A percentile compares a stretch with the other conserved stretches of the same genome.
Conservation (phyloP, 1,140 invertebrate genomes). For the Drosophila prosaltans region DNA sequence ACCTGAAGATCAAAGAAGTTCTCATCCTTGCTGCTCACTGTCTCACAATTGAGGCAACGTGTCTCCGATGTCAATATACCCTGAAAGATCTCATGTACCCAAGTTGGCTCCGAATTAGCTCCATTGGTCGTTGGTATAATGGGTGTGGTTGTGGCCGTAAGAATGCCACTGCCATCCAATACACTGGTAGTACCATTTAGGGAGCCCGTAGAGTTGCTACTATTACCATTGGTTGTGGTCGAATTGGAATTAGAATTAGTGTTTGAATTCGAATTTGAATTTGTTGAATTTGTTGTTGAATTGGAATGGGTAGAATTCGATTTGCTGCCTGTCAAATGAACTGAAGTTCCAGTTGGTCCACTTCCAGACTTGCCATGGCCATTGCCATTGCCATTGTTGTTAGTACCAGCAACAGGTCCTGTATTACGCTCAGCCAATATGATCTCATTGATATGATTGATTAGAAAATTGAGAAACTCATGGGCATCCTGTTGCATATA, state of each 20-base stretch:
- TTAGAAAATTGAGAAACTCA: conserved; percentile 99
- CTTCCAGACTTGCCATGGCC: conserved; percentile 21
- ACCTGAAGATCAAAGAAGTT: conserved; percentile 99
- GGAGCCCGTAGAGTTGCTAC: conserved; percentile 82
- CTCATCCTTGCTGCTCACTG: conserved; percentile 99
- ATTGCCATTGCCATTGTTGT: conserved; percentile 54
- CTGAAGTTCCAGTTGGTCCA: conserved; percentile 49
- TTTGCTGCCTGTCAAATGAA: conserved; percentile 59
- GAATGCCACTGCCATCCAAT: conserved; percentile 54
- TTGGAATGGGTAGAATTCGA: conserved; percentile 69
- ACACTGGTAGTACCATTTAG: conserved; percentile 68
- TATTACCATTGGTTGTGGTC: conserved; percentile 83
- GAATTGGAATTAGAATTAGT: conserved; percentile 66
- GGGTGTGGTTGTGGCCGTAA: conserved; percentile 65
- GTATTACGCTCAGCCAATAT: conserved; percentile 94
- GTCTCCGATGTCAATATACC: conserved; percentile 99
- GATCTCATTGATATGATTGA: conserved; percentile 98
- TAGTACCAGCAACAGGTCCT: conserved; percentile 84
- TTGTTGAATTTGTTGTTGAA: conserved; percentile 74
- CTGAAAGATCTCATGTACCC: conserved; percentile 99
- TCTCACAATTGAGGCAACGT: conserved; percentile 99
- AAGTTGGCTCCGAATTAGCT: conserved; percentile 93
- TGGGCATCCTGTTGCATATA: conserved; percentile 99
- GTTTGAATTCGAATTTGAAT: conserved; percentile 70
- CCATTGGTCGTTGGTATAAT: conserved; percentile 50